Evolutionary conservation across 2,113 vertebrate genomes (phyloP).

Genomic region (Chitala chitala): DNA sequence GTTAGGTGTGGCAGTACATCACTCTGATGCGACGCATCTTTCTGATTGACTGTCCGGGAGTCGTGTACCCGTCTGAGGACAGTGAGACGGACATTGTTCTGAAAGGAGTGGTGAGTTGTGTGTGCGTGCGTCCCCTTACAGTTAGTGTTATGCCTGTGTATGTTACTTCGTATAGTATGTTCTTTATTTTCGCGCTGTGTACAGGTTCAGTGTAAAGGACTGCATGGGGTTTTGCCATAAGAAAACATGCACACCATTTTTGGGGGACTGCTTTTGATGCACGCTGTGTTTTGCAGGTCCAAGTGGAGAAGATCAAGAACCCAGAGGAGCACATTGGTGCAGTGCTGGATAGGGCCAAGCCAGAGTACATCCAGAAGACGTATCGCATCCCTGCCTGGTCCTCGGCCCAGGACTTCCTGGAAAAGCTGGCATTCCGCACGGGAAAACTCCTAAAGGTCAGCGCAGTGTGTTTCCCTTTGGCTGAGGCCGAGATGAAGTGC

Average conservation of each 20-base stretch:
- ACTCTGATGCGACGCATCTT: constrained; percentile 96
- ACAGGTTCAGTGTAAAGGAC: background rate
- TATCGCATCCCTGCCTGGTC: constrained; percentile 87
- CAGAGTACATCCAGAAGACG: constrained; percentile 89
- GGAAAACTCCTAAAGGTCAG: constrained; percentile 91
- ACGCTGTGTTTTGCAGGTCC: constrained; percentile 66
- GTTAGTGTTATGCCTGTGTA: background rate
- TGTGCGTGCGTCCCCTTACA: background rate
- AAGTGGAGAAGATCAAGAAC: constrained; percentile 93
- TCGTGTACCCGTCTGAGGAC: constrained; percentile 95
- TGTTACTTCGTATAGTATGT: background rate
- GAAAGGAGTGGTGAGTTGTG: constrained; percentile 86
- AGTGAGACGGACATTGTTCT: constrained; percentile 89
- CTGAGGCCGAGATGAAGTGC: background rate
- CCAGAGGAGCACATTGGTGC: constrained; percentile 88
- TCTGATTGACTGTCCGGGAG: constrained; percentile 93
- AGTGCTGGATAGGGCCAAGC: constrained; percentile 85
- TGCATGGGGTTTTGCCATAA: background rate
- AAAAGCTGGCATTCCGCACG: constrained; percentile 83
- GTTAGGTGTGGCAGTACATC: constrained; percentile 96
- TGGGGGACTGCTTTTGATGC: background rate
- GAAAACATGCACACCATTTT: background rate
- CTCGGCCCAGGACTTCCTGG: constrained; percentile 84
- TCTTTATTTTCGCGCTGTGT: background rate
- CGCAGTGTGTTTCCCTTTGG: background rate